Conservation (phyloP, 30 jellyfish, hydroid and myxozoan species). For the Turritopsis rubra region DNA sequence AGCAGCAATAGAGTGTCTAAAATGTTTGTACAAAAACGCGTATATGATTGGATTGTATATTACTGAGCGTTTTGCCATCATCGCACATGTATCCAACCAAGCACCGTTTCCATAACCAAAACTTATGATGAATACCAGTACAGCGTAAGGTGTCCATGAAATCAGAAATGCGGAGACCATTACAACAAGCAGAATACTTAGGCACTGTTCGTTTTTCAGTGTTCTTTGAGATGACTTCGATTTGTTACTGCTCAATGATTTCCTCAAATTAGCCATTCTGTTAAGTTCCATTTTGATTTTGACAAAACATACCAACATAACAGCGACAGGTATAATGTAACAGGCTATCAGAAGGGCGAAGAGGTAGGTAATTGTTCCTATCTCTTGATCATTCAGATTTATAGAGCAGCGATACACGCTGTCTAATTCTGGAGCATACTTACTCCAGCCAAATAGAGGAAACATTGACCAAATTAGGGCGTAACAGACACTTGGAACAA, state of each 20-base stretch:
- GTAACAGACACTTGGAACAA: background rate
- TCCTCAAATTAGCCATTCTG: background rate
- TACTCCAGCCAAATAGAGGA: background rate
- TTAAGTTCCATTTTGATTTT: background rate
- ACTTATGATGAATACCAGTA: background rate
- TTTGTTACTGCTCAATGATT: background rate
- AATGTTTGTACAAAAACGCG: background rate
- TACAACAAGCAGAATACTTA: background rate
- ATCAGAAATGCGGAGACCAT: background rate
- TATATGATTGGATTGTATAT: background rate
- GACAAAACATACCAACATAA: background rate
- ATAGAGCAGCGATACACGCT: background rate
- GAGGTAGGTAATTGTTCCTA: background rate
- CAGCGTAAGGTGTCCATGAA: background rate
- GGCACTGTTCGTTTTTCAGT: background rate
- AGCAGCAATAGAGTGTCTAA: background rate
- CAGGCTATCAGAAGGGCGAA: background rate
- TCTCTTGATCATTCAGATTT: background rate
- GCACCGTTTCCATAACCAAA: background rate
- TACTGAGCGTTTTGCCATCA: background rate
- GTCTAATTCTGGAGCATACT: background rate
- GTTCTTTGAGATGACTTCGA: background rate
- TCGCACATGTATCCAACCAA: background rate
- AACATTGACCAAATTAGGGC: background rate
- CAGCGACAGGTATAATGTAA: background rate